Conservation (phyloP, 64 coral and sea anemone genomes). For the Porites lutea region DNA sequence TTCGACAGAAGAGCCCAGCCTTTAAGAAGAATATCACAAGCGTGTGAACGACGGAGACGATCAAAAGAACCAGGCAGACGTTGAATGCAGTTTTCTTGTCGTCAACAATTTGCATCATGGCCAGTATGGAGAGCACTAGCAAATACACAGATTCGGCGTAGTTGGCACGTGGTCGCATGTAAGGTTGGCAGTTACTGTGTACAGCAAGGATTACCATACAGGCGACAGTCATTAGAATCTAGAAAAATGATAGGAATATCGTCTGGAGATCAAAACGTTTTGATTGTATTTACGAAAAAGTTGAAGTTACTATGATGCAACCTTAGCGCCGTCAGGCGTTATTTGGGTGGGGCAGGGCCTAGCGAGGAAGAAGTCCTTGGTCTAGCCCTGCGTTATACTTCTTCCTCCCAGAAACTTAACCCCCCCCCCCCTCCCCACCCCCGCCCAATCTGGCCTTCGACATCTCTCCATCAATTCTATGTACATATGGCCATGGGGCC, state of each 20-base stretch:
- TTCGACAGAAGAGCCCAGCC: constrained; percentile 9
- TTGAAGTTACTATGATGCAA: no score
- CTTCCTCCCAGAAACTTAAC: no score
- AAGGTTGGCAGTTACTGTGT: constrained; percentile 73
- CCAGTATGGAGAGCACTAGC: constrained; percentile 34
- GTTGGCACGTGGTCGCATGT: constrained; percentile 12
- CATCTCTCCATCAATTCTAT: no score
- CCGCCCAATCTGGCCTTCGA: no score
- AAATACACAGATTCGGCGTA: constrained; percentile 53
- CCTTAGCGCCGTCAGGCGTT: no score
- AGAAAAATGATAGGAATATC: neutral
- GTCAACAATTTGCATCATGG: constrained; percentile 38
- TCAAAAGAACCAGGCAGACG: constrained; percentile 20
- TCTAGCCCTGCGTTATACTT: no score
- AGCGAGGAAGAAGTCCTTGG: no score
- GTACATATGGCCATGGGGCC: no score
- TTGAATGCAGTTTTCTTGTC: neutral
- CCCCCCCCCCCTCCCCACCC: no score
- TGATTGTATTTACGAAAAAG: no score
- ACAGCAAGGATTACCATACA: constrained; percentile 53
- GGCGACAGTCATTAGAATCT: constrained; percentile 65
- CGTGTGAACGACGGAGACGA: constrained; percentile 11
- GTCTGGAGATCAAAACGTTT: neutral
- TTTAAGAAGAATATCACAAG: constrained; percentile 34
- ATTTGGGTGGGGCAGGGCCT: no score